Evolutionary conservation across 2,113 vertebrate species (phyloP).

Genomic region (Pachycephala philippinensis): DNA sequence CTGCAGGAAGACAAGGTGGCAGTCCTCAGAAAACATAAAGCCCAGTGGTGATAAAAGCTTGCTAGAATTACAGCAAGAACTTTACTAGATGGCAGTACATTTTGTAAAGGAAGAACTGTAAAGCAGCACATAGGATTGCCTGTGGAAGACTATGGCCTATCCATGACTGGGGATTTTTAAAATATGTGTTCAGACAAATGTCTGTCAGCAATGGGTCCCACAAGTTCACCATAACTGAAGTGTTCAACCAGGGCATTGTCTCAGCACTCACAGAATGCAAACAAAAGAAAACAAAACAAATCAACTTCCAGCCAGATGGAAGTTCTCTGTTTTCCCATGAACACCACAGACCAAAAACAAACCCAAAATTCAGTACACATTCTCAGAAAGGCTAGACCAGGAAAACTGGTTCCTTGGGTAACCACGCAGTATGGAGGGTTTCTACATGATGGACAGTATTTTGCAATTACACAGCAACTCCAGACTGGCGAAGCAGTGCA

Average conservation of each 20-base stretch:
- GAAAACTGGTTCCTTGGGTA: neutral
- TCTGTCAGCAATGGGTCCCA: neutral
- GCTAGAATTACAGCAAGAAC: neutral
- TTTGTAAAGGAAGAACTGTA: neutral
- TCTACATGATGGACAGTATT: neutral
- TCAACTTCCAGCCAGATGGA: neutral
- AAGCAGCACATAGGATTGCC: neutral
- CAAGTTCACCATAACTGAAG: neutral
- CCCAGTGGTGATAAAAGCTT: neutral
- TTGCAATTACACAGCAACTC: neutral
- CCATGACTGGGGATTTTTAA: neutral
- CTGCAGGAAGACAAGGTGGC: neutral
- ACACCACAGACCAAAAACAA: neutral
- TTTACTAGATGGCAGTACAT: neutral
- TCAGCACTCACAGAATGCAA: neutral
- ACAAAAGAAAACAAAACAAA: neutral
- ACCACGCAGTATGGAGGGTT: neutral
- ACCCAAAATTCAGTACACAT: neutral
- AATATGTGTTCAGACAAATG: neutral
- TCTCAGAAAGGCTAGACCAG: neutral
- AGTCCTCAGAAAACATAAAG: neutral
- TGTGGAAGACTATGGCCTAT: neutral
- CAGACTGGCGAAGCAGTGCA: neutral
- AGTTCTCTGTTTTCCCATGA: neutral
- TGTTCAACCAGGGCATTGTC: neutral